phyloP scores from a whole-genome alignment of 2,113 vertebrate species.

The Epinephelus fuscoguttatus region DNA sequence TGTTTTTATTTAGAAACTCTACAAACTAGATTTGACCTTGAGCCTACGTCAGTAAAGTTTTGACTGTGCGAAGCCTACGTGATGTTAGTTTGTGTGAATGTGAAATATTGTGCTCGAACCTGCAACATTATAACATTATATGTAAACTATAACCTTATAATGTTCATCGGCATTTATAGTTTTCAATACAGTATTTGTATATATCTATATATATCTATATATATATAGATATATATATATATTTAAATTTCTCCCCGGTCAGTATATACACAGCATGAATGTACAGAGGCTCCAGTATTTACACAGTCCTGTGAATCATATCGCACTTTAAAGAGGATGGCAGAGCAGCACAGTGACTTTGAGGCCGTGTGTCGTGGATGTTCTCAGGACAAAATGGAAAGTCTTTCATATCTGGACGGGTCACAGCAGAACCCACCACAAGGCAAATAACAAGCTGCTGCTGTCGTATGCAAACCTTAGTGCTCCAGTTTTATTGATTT shows the following conservation, averaged over 20 bases:
- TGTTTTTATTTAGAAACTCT: constrained; percentile 38
- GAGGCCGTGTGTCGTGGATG: constrained; percentile 64
- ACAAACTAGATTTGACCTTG: constrained; percentile 45
- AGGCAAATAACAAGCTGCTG: constrained; percentile 62
- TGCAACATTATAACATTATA: constrained; percentile 57
- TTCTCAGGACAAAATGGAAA: constrained; percentile 48
- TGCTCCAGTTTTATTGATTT: constrained; percentile 52
- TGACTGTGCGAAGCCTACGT: constrained; percentile 41
- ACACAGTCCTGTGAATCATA: constrained; percentile 69
- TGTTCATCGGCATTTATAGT: constrained; percentile 51
- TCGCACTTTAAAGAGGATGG: constrained; percentile 51
- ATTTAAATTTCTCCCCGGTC: constrained; percentile 53
- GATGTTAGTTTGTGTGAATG: constrained; percentile 52
- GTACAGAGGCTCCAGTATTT: constrained; percentile 71
- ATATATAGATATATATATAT: constrained; percentile 63
- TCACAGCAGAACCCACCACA: constrained; percentile 57
- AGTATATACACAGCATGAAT: constrained; percentile 75
- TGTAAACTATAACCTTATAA: constrained; percentile 59
- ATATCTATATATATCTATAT: constrained; percentile 51
- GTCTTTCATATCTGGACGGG: constrained; percentile 57
- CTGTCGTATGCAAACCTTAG: constrained; percentile 53
- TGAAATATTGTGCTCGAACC: constrained; percentile 68
- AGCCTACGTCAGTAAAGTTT: constrained; percentile 36
- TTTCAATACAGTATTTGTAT: constrained; percentile 57
- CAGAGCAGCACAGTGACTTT: constrained; percentile 69